Conservation (phyloP, 2,888 invertebrate species). For the Amblyteles armatorius region DNA sequence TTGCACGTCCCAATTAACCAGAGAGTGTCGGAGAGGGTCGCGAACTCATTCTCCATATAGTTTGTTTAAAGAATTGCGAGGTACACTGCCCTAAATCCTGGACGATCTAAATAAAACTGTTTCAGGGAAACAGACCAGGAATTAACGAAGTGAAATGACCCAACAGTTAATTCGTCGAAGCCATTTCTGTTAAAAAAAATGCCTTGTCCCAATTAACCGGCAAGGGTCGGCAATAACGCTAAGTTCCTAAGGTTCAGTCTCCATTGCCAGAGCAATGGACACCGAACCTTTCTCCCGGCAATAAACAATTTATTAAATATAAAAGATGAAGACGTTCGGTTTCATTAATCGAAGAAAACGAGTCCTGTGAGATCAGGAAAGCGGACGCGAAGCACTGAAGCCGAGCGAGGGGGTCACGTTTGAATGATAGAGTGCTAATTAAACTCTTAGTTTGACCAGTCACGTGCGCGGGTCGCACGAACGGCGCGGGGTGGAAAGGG, state of each 20-base stretch:
- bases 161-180: no score
- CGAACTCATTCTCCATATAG: no score
- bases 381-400: conserved; percentile 10
- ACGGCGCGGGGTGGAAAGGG: conserved; percentile 53
- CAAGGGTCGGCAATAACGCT: background rate
- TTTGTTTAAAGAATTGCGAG: no score
- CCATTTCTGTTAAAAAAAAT: background rate
- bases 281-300: background rate
- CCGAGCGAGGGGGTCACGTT: conserved; percentile 53
- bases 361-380: conserved; percentile 25
- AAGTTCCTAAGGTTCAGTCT: background rate
- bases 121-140: no score
- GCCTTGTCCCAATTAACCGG: background rate
- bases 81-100: no score
- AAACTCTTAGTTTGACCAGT: conserved; percentile 70
- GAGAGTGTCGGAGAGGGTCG: no score
- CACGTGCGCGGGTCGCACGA: conserved; percentile 62
- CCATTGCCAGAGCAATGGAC: background rate
- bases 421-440: conserved; percentile 66
- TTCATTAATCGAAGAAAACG: conserved; percentile 35
- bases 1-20: no score
- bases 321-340: conserved; percentile 21
- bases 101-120: no score
- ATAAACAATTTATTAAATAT: conserved; percentile 30
- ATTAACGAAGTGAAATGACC: no score